Conservation (phyloP, 1,140 invertebrate species). For the Paraescarpia echinospica region DNA sequence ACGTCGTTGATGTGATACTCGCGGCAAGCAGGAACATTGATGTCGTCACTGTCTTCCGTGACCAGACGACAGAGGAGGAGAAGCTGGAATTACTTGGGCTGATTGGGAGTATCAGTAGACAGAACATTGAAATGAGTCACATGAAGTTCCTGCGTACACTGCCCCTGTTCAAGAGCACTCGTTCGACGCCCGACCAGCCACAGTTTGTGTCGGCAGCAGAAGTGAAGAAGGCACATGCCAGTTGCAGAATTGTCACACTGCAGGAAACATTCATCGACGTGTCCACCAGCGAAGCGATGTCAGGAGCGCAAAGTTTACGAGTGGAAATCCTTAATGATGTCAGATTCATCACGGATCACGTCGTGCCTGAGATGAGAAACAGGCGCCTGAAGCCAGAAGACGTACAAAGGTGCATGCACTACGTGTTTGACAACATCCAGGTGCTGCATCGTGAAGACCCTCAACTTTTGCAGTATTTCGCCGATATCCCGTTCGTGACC, state of each 20-base stretch:
- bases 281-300: not conserved
- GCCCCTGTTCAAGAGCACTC: not conserved
- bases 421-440: slow-evolving; percentile 23
- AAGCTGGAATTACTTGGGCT: not conserved
- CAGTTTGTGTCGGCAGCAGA: not conserved
- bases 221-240: not conserved
- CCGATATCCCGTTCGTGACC: slow-evolving; percentile 19
- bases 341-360: slow-evolving; percentile 22
- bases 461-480: slow-evolving; percentile 5
- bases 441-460: slow-evolving; percentile 11
- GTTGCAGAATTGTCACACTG: not conserved
- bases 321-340: slow-evolving; percentile 14
- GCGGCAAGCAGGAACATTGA: not conserved
- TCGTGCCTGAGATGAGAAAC: slow-evolving; percentile 24
- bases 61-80: not conserved
- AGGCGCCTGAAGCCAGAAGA: slow-evolving; percentile 12
- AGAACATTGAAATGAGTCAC: not conserved
- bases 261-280: not conserved
- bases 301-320: not conserved
- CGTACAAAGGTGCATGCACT: slow-evolving; percentile 21
- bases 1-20: not conserved
- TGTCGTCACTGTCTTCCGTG: not conserved
- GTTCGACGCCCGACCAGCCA: not conserved
- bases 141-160: not conserved
- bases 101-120: not conserved